Base-by-base conservation (phyloP, 1,140 invertebrate species). In the Drosophila nannoptera region DNA sequence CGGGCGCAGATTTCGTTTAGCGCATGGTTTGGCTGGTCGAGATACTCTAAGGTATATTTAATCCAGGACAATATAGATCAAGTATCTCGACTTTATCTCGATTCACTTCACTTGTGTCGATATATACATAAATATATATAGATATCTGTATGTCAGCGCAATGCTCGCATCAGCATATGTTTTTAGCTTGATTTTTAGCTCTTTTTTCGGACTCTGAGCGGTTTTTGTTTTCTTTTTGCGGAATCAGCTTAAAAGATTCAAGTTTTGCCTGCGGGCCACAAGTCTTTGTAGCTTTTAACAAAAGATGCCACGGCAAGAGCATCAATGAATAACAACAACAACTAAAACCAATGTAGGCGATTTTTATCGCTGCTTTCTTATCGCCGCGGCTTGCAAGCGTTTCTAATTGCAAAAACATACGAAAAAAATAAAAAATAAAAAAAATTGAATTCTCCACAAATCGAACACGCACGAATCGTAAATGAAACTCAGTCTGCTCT, bases 41-140 rank as follows among this genome's bases (percentile, higher is more conserved):
- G 81, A 82, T 80, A 72, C 64, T 72, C 73, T 77, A 74, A 82
- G 12, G 11, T 84, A 88, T 88, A 88, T 88, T 88, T 88, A 88
- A 88, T 88, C 87, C 87, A 88, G 87, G 87, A 87, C 87, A 88
- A 88, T 87, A 88, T 88, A 88, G 75, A 77, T 88, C 75, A 81
- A 88, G 74, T 80, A 77, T 75, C 81, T 88, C 87, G 72, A 73
- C 65, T 69, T 62, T 43, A 60, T 59, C 52, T 48, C 55, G 54
- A 64, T 61, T 55, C 61, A 73, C 70, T 70, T 66, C 66, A 78
- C 66, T 68, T 63, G 36, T 69, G 40, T n/a, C n/a, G n/a, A n/a
- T n/a, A n/a, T n/a, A n/a, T n/a, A n/a, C n/a, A n/a, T n/a, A n/a
- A n/a, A n/a, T n/a, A n/a, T n/a, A n/a, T n/a, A n/a, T n/a, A n/a